These are phyloP conservation scores for Motacilla tschutschensis DNA, from an alignment of 2,113 vertebrate species.

Conservation along the genomic window DNA sequence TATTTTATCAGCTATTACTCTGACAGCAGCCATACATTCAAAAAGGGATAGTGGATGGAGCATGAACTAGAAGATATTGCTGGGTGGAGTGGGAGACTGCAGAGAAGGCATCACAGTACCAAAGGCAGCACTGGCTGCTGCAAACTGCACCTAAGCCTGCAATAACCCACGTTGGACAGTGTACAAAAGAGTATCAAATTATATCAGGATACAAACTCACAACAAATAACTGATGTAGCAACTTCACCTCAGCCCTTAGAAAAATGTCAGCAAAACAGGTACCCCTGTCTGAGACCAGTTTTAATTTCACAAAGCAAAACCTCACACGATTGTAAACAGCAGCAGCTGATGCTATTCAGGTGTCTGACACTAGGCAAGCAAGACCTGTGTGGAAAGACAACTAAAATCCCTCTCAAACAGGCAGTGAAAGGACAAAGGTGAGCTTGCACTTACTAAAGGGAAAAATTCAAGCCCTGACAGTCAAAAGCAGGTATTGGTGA, in stretches of 20 bases:
- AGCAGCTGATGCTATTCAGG: background rate
- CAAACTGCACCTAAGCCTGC: background rate
- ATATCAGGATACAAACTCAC: background rate
- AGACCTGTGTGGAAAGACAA: background rate
- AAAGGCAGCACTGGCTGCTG: background rate
- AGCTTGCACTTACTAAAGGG: background rate
- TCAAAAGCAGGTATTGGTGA: background rate
- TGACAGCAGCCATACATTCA: background rate
- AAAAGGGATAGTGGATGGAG: background rate
- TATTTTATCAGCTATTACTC: background rate
- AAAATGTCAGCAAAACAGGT: background rate
- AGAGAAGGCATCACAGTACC: background rate
- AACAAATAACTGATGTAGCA: background rate
- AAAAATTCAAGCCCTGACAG: background rate
- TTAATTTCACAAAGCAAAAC: background rate
- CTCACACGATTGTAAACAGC: background rate
- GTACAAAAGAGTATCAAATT: background rate
- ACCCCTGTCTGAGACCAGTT: background rate
- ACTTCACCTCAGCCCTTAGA: background rate
- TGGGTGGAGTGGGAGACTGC: background rate
- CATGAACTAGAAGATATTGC: background rate
- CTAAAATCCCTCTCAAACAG: background rate
- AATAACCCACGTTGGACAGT: rapidly evolving
- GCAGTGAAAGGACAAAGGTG: background rate
- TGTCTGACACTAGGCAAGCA: background rate